Evolutionary conservation across 2,888 invertebrate genomes (phyloP), one percentile per base, ranked within the genome.

Genomic region (Stenotaenia linearis): DNA sequence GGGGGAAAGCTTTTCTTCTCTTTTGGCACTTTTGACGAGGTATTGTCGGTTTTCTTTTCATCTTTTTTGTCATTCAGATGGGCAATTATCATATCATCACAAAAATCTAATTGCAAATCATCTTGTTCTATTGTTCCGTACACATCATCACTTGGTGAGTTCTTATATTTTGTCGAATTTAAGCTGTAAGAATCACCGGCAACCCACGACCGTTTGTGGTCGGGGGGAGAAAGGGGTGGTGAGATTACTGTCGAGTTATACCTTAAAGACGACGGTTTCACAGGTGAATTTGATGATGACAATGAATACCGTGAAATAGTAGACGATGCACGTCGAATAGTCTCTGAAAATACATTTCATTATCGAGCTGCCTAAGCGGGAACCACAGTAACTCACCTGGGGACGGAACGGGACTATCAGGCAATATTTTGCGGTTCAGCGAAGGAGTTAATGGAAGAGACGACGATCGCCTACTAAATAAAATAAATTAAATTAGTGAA

Each of bases 341-440:
- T 75, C 37, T 75, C 75, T 75, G 75, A 3, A 75, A 28, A 75
- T 69, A 45, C n/a, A n/a, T n/a, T n/a, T n/a, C n/a, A n/a, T n/a
- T n/a, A n/a, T n/a, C n/a, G n/a, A n/a, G n/a, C n/a, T n/a, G n/a
- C n/a, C n/a, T n/a, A n/a, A n/a, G n/a, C n/a, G n/a, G n/a, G n/a
- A n/a, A n/a, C n/a, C n/a, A n/a, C n/a, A n/a, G n/a, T n/a, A n/a
- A n/a, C 56, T 77, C 79, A 80, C 80, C 79, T 28, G 80, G 79
- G n/a, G 80, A 80, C 28, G 80, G 80, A 21, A 79, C 45, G 6
- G 80, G 77, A 79, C 77, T 80, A 23, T 78, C 79, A n/a, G 61
- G 78, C 21, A 56, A 78, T 7, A 78, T 56, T 61, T 75, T 75
- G 30, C 32, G 21, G 40, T 77, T 37, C 28, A 45, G 18, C 5